Conservation (phyloP, 1,140 invertebrate species). For the Heliconius nattereri region DNA sequence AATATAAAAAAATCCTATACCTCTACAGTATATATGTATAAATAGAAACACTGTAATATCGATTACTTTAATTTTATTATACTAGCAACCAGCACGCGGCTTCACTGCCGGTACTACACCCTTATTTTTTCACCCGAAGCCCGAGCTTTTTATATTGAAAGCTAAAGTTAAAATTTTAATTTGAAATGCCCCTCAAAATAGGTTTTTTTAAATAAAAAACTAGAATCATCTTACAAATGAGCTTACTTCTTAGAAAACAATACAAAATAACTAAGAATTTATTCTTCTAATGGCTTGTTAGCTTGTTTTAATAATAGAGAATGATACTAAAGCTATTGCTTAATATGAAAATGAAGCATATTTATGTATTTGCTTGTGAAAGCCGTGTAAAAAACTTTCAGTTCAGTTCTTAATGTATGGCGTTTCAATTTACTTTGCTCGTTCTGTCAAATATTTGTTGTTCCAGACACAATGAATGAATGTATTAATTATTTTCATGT, state of each 20-base stretch:
- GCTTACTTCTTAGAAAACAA: not conserved
- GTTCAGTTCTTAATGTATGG: too few species aligned
- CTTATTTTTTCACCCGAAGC: too few species aligned
- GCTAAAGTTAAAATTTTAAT: not conserved
- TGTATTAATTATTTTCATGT: too few species aligned
- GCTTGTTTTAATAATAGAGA: not conserved
- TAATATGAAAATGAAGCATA: not conserved
- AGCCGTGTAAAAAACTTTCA: not conserved
- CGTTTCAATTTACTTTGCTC: not conserved
- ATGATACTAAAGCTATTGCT: not conserved
- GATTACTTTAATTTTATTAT: too few species aligned
- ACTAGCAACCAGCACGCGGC: too few species aligned
- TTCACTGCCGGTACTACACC: too few species aligned
- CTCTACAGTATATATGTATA: not conserved
- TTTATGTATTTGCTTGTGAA: not conserved
- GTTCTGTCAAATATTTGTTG: too few species aligned
- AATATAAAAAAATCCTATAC: not conserved
- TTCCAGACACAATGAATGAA: too few species aligned
- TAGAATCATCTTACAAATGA: not conserved
- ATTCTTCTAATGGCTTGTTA: not conserved
- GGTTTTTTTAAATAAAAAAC: not conserved
- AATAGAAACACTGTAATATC: not conserved
- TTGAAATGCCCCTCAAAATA: too few species aligned
- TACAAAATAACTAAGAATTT: not conserved
- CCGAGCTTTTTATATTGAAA: too few species aligned